Conservation (phyloP, 2,797 vertebrate species). For the Mus caroli region DNA sequence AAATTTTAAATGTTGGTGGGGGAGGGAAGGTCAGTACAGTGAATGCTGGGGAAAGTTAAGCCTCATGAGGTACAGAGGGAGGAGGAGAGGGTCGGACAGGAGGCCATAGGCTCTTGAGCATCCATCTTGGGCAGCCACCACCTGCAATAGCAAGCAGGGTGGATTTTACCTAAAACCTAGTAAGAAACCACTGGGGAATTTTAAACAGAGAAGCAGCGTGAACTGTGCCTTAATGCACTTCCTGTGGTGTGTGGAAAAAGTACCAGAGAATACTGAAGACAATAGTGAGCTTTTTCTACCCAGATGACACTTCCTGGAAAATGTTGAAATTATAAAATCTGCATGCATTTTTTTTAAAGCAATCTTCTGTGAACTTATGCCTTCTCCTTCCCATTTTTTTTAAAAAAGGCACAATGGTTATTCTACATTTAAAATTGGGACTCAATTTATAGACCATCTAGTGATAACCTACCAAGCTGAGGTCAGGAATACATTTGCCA, state of each 20-base stretch:
- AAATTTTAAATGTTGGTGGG: not conserved
- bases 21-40: not conserved
- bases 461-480: not conserved
- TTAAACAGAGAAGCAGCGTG: conserved; percentile 41
- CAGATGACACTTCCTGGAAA: conserved; percentile 20
- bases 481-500: not conserved
- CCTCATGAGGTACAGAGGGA: not conserved
- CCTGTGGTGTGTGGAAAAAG: not conserved
- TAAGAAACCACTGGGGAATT: conserved; percentile 23
- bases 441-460: not conserved
- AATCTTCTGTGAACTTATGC: not conserved
- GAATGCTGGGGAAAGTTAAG: conserved; percentile 1
- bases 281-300: conserved; percentile 51
- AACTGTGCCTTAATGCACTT: not conserved
- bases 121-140: not conserved
- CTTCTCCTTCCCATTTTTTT: not conserved
- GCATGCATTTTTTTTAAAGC: conserved; percentile 9
- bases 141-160: not conserved
- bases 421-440: not conserved
- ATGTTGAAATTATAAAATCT: conserved; percentile 52
- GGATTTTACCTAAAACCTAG: not conserved
- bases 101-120: not conserved
- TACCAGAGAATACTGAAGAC: not conserved
- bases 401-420: not conserved
- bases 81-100: rapidly evolving